Evolutionary conservation across 2,888 invertebrate genomes (phyloP).

Genomic region (Leptinotarsa peninsularis): DNA sequence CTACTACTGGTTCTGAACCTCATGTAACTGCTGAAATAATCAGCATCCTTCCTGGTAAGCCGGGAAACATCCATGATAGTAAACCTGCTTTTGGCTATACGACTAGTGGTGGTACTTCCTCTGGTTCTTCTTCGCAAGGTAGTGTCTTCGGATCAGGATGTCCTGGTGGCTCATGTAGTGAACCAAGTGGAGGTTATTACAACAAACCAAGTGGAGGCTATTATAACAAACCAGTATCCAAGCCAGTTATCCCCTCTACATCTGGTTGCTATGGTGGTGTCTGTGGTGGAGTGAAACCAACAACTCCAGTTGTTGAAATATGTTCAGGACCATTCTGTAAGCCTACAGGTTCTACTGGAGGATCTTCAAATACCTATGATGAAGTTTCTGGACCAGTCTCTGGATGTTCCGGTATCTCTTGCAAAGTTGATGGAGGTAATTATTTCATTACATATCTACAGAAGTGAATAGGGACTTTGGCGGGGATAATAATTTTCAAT

Average conservation of each 20-base stretch:
- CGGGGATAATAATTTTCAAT: too few species aligned
- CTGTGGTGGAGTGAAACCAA: conserved; percentile 25
- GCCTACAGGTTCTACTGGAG: neutral
- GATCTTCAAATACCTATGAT: conserved; percentile 9
- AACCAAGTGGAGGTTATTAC: neutral
- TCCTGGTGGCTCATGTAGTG: conserved; percentile 10
- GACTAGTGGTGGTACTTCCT: conserved; percentile 17
- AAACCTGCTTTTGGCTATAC: conserved; percentile 42
- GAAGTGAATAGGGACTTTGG: neutral
- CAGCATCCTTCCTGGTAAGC: conserved; percentile 46
- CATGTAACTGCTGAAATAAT: conserved; percentile 9
- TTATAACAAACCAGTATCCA: neutral
- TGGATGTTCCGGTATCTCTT: conserved; percentile 25
- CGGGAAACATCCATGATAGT: conserved; percentile 49
- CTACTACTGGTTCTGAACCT: conserved; percentile 6
- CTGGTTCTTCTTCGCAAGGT: neutral
- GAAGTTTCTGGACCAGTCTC: neutral
- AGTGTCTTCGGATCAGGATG: neutral
- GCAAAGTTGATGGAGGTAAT: neutral
- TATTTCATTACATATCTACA: neutral
- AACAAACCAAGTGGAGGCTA: neutral
- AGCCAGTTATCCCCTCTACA: neutral
- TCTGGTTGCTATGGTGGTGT: conserved; percentile 22
- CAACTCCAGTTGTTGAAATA: neutral
- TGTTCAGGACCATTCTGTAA: conserved; percentile 17